A percentile compares a stretch with the other conserved stretches of the same genome.
phyloP scores from a whole-genome alignment of 2,888 invertebrate genomes.

The Acutogordius australiensis region DNA sequence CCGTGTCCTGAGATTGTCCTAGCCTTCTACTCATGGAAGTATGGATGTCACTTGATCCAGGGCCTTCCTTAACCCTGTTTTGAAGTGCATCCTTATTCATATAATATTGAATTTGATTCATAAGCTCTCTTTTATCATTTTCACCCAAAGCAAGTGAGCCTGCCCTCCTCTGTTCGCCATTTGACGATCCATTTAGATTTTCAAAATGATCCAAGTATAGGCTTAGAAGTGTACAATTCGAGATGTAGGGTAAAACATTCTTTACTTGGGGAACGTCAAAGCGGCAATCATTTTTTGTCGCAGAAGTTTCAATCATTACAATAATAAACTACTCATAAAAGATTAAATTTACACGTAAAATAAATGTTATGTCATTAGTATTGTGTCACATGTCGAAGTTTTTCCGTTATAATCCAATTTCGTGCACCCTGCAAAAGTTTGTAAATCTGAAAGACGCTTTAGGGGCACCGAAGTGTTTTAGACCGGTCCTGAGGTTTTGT shows the following conservation, averaged over 20 bases:
- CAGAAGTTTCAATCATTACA: too few species aligned
- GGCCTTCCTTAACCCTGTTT: neutral
- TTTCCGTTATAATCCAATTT: too few species aligned
- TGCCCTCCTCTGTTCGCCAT: too few species aligned
- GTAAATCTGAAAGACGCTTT: too few species aligned
- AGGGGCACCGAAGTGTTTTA: too few species aligned
- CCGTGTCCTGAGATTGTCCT: neutral
- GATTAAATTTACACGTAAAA: too few species aligned
- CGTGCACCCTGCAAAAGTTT: too few species aligned
- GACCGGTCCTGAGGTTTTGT: too few species aligned
- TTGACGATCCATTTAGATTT: neutral
- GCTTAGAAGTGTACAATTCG: neutral
- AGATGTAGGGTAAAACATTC: neutral
- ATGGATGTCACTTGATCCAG: neutral
- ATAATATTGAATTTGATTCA: neutral
- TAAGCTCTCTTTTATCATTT: neutral
- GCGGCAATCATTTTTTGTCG: too few species aligned
- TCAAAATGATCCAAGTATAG: conserved; percentile 5
- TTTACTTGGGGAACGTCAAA: neutral
- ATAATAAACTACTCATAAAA: too few species aligned
- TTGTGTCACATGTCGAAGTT: too few species aligned
- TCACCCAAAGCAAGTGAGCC: neutral
- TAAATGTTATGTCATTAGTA: too few species aligned
- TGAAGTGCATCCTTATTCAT: neutral
- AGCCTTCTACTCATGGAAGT: neutral